Conservation (phyloP, 2,797 vertebrate genomes). For the Crenuchus spilurus region DNA sequence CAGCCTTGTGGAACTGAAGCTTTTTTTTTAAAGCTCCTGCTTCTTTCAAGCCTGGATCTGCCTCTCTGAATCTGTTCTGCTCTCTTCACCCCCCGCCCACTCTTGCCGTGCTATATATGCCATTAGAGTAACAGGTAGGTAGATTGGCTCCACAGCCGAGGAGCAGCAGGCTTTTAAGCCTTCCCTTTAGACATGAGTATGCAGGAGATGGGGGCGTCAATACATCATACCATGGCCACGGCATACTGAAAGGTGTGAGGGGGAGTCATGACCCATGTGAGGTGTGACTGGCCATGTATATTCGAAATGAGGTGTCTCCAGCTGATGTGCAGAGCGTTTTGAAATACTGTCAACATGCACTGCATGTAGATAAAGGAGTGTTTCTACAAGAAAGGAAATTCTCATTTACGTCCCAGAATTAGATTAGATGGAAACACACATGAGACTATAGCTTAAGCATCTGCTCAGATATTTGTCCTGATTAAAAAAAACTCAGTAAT, state of each 20-base stretch:
- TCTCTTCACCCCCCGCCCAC: constrained; percentile 53
- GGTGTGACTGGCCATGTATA: constrained; percentile 31
- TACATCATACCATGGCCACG: constrained; percentile 20
- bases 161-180: constrained; percentile 53
- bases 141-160: constrained; percentile 46
- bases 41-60: constrained; percentile 49
- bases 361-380: background rate
- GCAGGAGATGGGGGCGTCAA: constrained; percentile 36
- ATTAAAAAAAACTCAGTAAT: too few relatives aligned
- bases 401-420: too few relatives aligned
- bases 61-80: constrained; percentile 54
- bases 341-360: background rate
- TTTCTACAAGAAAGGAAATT: too few relatives aligned
- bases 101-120: constrained; percentile 48
- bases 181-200: constrained; percentile 51
- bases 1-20: constrained; percentile 39
- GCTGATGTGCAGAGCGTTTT: constrained; percentile 23
- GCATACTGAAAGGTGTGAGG: constrained; percentile 42
- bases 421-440: too few relatives aligned
- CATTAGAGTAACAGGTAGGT: constrained; percentile 55
- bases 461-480: too few relatives aligned
- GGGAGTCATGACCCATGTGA: constrained; percentile 33
- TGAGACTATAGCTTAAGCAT: too few relatives aligned
- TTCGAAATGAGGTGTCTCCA: constrained; percentile 31
- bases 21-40: constrained; percentile 46